phyloP scores from a whole-genome alignment of 2,888 invertebrate species.

The Dryobotodes eremita region DNA sequence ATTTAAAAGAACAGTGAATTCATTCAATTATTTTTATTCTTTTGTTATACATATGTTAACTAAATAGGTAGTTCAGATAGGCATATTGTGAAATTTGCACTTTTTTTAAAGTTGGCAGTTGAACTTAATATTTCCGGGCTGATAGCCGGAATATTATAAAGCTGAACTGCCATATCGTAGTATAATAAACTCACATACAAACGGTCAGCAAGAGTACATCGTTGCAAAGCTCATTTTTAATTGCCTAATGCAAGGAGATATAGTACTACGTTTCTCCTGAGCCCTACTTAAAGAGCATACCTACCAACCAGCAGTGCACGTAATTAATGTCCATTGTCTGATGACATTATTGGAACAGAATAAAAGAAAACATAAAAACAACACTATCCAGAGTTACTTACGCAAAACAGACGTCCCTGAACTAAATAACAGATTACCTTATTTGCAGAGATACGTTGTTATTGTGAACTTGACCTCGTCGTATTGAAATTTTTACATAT shows the following conservation, averaged over 20 bases:
- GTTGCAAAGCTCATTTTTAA: background rate
- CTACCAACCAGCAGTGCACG: background rate
- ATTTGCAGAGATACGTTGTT: constrained; percentile 53
- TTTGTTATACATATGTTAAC: background rate
- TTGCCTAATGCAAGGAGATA: background rate
- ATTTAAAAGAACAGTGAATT: constrained; percentile 7
- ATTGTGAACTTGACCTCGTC: constrained; percentile 65
- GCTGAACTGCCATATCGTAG: background rate
- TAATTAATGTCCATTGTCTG: background rate
- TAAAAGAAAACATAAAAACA: constrained; percentile 11
- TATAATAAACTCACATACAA: background rate
- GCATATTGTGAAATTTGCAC: background rate
- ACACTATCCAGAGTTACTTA: constrained; percentile 36
- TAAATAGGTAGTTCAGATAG: background rate
- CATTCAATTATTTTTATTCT: background rate
- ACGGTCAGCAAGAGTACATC: background rate
- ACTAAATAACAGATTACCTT: constrained; percentile 66
- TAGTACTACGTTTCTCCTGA: background rate
- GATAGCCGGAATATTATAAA: background rate
- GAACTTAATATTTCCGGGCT: background rate
- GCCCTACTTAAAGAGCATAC: background rate
- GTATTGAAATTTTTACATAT: constrained; percentile 42
- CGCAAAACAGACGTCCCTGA: constrained; percentile 64
- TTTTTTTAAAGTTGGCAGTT: background rate
- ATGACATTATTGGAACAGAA: background rate